Evolutionary conservation across 2,888 invertebrate species (phyloP), one percentile per base, ranked within the genome.

Genomic region (Palloptera scutellata): DNA sequence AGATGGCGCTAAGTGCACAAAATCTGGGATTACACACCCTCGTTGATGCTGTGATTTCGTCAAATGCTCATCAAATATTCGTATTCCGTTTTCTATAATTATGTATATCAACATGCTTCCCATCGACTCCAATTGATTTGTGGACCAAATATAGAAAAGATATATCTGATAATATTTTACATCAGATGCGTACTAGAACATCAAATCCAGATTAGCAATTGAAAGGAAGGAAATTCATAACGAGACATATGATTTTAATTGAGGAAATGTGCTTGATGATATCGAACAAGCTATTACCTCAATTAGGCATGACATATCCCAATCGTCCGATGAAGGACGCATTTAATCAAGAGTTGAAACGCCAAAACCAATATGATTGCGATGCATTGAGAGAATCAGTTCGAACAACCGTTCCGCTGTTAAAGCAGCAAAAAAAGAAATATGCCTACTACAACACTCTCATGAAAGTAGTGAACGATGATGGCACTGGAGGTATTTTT

Each of bases 281-380:
- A 12, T 30, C 43, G 45, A 59, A 59, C 45, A 59, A 59, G 45
- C 42, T 43, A 59, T 17, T 43, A n/a, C 30, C 43, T 30, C 72
- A 70, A 69, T 54, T 75, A 61, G 69, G 73, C 62, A 69, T 74
- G 68, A 19, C 40, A 48, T 52, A 70, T 51, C n/a, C 73, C 40
- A 65, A 65, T 53, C 65, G 65, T 53, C 43, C 17, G 42, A 53
- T 57, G 45, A 61, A 71, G 45, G 68, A 71, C 53, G 8, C 66
- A 12, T 72, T 68, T n/a, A 64, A 73, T 71, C 61, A 66, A n/a
- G n/a, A n/a, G n/a, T n/a, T n/a, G n/a, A n/a, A n/a, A n/a, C n/a
- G n/a, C n/a, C n/a, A n/a, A n/a, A n/a, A n/a, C n/a, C n/a, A n/a
- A n/a, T n/a, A n/a, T n/a, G n/a, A n/a, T n/a, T 15, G 19, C n/a